Base-by-base conservation (phyloP, 2,888 invertebrate genomes). In the Amphimallon solstitiale region DNA sequence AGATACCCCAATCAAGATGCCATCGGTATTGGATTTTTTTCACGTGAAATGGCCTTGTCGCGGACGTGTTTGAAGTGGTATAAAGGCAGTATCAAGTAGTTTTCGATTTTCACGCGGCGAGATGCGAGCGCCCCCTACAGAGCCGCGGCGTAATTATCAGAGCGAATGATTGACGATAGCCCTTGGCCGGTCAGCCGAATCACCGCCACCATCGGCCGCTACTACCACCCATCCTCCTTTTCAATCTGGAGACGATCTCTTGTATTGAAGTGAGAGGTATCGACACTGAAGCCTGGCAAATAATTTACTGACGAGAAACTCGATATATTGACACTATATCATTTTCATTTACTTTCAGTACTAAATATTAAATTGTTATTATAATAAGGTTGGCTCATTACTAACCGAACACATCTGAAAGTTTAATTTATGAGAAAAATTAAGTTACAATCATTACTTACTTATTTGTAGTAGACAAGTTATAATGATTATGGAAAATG, bases 131-230 rank as follows among this genome's bases (percentile, higher is more conserved):
- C 70, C 74, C 71, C 75, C 72, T 68, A 72, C 74, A 68, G 75
- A 12, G 73, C 60, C 69, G 69, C 71, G 71, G 70, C 71, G 75
- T 75, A 75, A 75, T 75, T 75, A 75, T 75, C 75, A 72, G 59
- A 29, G 37, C 40, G 51, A 73, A 74, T 78, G 78, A 78, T 78
- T 77, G 78, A 78, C 77, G 77, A 78, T 76, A 69, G 74, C 71
- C 74, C 72, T 74, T 71, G 74, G 69, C 68, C 72, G 56, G 46
- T 37, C 60, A 51, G 43, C 43, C 40, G 56, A 43, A 59, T 68
- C 54, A 65, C 67, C 67, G 62, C 67, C 70, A 63, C 65, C 65
- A 38, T 29, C 29, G 29, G 9, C 61, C 29, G 9, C 2, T 29
- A 29, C 29, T 29, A 62, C 63, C 45, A 56, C 65, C 62, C 68